phyloP scores from a whole-genome alignment of 2,888 invertebrate species.

The Periphyllus acericola region DNA sequence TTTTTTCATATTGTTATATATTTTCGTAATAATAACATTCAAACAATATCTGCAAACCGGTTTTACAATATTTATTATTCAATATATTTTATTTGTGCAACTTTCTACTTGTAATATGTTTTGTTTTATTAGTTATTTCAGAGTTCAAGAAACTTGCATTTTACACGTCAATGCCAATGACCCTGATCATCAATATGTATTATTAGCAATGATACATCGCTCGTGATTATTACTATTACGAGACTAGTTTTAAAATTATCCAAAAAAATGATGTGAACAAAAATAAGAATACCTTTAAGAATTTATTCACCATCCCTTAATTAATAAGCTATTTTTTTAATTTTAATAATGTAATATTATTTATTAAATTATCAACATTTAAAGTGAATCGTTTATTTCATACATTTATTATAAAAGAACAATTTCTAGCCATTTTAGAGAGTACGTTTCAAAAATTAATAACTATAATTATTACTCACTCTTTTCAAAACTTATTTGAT shows the following conservation, averaged over 20 bases:
- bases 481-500: too few species aligned
- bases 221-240: not conserved
- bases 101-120: conserved; percentile 36
- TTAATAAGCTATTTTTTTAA: too few species aligned
- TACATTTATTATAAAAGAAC: too few species aligned
- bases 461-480: too few species aligned
- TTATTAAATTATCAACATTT: too few species aligned
- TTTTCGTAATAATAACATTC: not conserved
- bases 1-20: conserved; percentile 1
- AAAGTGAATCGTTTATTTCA: too few species aligned
- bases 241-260: not conserved
- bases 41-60: conserved; percentile 2
- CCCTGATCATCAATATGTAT: conserved; percentile 15
- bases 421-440: too few species aligned
- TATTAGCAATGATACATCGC: not conserved
- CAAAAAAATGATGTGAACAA: not conserved
- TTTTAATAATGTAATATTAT: too few species aligned
- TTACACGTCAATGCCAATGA: conserved; percentile 37
- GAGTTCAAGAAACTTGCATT: conserved; percentile 53
- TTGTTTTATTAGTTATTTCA: conserved; percentile 42
- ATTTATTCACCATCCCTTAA: too few species aligned
- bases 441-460: too few species aligned
- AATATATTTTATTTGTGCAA: conserved; percentile 35
- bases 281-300: too few species aligned
- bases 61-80: conserved; percentile 17